A percentile compares a stretch with the other conserved stretches of the same genome.
Conservation (phyloP, 2,113 vertebrate genomes). For the Petroica traversi region DNA sequence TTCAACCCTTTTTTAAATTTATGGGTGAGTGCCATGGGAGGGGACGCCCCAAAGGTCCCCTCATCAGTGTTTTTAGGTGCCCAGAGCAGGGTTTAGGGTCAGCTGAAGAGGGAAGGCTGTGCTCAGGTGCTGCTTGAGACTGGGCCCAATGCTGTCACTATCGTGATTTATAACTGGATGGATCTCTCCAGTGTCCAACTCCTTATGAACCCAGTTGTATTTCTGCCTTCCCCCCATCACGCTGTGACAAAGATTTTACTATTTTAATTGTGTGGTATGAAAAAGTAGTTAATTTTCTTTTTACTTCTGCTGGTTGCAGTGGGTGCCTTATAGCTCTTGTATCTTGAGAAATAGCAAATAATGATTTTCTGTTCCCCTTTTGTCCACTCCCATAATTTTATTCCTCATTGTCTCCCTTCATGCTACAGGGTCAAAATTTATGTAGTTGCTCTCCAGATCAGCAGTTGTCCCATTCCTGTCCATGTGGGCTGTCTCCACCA, state of each 20-base stretch:
- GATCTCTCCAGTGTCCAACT: not conserved
- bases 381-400: not conserved
- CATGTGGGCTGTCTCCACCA: not conserved
- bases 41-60: not conserved
- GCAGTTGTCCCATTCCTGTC: not conserved
- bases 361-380: not conserved
- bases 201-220: not conserved
- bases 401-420: not conserved
- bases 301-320: not conserved
- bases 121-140: not conserved
- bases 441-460: not conserved
- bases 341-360: not conserved
- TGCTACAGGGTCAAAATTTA: not conserved
- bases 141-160: not conserved
- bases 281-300: not conserved
- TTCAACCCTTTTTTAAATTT: not conserved
- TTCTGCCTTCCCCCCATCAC: not conserved
- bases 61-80: not conserved
- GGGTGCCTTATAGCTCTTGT: not conserved
- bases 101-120: not conserved
- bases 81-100: not conserved
- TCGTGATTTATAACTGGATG: not conserved
- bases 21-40: not conserved
- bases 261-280: not conserved
- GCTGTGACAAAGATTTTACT: not conserved